Base-by-base conservation (phyloP, 2,797 vertebrate species). In the Garrulus glandarius region DNA sequence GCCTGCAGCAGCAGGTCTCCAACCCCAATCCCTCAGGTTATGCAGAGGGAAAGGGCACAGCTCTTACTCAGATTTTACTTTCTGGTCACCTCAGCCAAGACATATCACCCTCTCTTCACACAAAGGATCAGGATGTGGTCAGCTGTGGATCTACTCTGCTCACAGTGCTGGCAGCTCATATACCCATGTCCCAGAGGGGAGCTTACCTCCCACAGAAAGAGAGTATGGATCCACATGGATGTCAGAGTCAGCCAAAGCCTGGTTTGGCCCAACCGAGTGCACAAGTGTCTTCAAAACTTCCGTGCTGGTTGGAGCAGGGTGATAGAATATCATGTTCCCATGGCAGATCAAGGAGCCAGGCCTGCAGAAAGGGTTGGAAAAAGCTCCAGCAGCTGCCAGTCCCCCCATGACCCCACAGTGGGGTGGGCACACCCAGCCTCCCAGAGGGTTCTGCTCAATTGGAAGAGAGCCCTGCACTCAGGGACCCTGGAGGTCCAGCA, bases 321-420 rank as follows among this genome's bases (percentile, higher is more conserved):
- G 44, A 13, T 27, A 80, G 77, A 96, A 98, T 17, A 97, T 26
- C 17, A 96, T 8, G 1, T 97, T 92, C 20, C 93, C 94, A 0
- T 78, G 75, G 55, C 90, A 96, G 29, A 95, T 15, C 43, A 96
- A 22, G 15, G 93, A 97, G 29, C 95, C 97, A 39, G 95, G 94
- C 89, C 97, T 97, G 78, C 6, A 29, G 70, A 24, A 5, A 63
- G 15, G 37, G 32, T 41, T n/a, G 41, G 37, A 32, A 80, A 65
- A 27, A 71, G 36, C 32, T 95, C 20, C 57, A 87, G 84, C 26
- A 69, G 36, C 49, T 74, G 53, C 43, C 24, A 23, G n/a, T 19
- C 24, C 34, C 59, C 46, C n/a, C 21, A 0, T 1, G 3, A 29
- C 20, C 41, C 49, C 36, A 20, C 7, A 19, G 47, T 2, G 32